Base-by-base conservation (phyloP, 2,888 invertebrate genomes). In the Tinea pellionella region DNA sequence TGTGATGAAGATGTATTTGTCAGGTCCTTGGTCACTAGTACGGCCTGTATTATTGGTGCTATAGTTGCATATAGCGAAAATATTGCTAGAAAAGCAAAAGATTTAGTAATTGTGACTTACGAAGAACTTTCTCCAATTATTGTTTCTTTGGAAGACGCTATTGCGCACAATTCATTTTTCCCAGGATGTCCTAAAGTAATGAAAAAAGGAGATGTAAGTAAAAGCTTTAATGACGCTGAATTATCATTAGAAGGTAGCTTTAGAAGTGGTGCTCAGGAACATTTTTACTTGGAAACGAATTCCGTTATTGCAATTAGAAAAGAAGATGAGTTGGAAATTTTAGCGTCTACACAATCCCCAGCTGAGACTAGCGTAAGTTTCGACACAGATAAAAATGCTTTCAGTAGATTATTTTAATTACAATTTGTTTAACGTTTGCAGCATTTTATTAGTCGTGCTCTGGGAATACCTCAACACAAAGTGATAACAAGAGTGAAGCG, bases 231-330 rank as follows among this genome's bases (percentile, higher is more conserved):
- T n/a, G 83, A 88, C 60, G 89, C 94, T 1, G 90, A 91, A 15
- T 89, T 92, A 72, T 74, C 92, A 12, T 67, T 93, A 41, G 91
- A 93, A 73, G 95, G 95, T 0, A 89, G 91, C 67, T 80, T 92
- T 59, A 84, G 91, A 69, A 92, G 90, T 62, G 94, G 94, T 2
- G 94, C 93, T 0, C 96, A 97, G 75, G 96, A 96, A 73, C 97
- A 97, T 74, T 96, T 97, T 80, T 97, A 96, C 75, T 78, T 97
- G 67, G 97, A 97, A 82, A 94, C 96, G 0, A 89, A 92, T 30
- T 89, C 89, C 32, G 83, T 89, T 12, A 81, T 91, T 61, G 92
- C 89, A 0, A 91, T 93, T 0, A 90, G 90, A 65, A 90, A 89
- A 67, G 95, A 95, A 72, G 92, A 94, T 64, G 98, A 98, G 77